A percentile compares a stretch with the other conserved stretches of the same genome.
Evolutionary conservation across 2,888 invertebrate genomes (phyloP).

Genomic region (Aplocera efformata): DNA sequence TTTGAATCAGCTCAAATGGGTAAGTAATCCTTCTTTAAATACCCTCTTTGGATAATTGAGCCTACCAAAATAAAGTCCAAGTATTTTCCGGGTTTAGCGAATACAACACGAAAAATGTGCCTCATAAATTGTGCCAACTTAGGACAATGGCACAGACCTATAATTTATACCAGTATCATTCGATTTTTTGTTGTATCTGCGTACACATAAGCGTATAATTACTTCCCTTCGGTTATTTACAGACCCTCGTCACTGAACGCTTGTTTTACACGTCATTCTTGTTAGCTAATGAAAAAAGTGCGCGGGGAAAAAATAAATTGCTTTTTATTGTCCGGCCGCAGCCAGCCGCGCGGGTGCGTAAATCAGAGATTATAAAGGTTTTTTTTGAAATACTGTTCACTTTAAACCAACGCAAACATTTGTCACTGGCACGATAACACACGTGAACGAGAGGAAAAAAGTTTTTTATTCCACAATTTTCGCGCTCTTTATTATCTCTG

Average conservation of each 20-base stretch:
- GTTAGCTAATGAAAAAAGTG: conserved; percentile 77
- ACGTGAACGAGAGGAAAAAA: conserved; percentile 29
- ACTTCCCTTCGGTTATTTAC: conserved; percentile 70
- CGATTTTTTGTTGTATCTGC: conserved; percentile 36
- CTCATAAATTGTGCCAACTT: conserved; percentile 15
- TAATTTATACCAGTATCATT: conserved; percentile 23
- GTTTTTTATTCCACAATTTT: conserved; percentile 18
- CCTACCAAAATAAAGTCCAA: conserved; percentile 1
- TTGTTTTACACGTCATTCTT: conserved; percentile 77
- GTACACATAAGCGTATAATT: conserved; percentile 57
- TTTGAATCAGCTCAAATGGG: neutral
- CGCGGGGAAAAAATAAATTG: conserved; percentile 67
- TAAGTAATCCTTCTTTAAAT: conserved; percentile 4
- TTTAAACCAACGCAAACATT: conserved; percentile 55
- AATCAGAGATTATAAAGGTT: conserved; percentile 69
- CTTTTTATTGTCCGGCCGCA: conserved; percentile 69
- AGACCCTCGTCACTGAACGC: conserved; percentile 68
- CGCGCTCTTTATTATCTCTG: conserved; percentile 17
- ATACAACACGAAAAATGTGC: conserved; percentile 10
- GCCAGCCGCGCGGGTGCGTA: conserved; percentile 54
- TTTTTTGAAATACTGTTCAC: conserved; percentile 56
- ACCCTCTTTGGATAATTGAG: conserved; percentile 1
- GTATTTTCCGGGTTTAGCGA: conserved; percentile 1
- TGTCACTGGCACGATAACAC: conserved; percentile 47
- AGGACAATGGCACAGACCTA: conserved; percentile 20